Evolutionary conservation across 2,797 vertebrate species (phyloP), one percentile per base, ranked within the genome.

Genomic region (Phataginus tricuspis): DNA sequence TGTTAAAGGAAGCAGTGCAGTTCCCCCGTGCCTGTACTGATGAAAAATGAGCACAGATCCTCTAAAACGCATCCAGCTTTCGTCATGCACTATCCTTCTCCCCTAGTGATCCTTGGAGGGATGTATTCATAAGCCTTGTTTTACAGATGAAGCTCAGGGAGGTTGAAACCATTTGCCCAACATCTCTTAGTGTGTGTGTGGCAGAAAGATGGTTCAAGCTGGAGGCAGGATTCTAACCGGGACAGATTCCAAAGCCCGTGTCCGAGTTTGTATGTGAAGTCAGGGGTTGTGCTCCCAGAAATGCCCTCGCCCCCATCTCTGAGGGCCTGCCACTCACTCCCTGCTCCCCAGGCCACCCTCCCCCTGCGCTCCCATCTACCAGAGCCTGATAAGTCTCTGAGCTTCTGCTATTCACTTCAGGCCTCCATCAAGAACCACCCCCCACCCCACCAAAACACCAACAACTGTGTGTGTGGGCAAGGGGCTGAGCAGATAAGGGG

Each of bases 401-500:
- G 63, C 51, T 29, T 55, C 13, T 87, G 69, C 39, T 87, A 15
- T 88, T 89, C 61, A 61, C 45, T 9, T 1, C 7, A 27, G 90
- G 39, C 11, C 37, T 96, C 74, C 61, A 59, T 75, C 64, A 66
- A 92, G 83, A 79, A 95, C 45, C 10, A 9, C 45, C 10, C 10
- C 8, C 45, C 45, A 45, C 45, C 45, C 45, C 45, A 12, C 45
- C 45, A 11, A 45, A 45, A 45, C 45, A 45, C 45, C 45, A 80
- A 83, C 34, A 95, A 59, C 72, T 88, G 68, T 84, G 83, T 1
- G 6, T 77, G 68, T 66, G 68, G 74, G 75, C 3, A 0, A 77
- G 57, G 68, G 74, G 86, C 63, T 91, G 86, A 86, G 83, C 45
- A 74, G 96, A 96, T 96, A 96, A 96, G 45, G 82, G 27, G 71